Evolutionary conservation across 2,113 vertebrate genomes (phyloP).

Genomic region (Psilopogon haemacephalus): DNA sequence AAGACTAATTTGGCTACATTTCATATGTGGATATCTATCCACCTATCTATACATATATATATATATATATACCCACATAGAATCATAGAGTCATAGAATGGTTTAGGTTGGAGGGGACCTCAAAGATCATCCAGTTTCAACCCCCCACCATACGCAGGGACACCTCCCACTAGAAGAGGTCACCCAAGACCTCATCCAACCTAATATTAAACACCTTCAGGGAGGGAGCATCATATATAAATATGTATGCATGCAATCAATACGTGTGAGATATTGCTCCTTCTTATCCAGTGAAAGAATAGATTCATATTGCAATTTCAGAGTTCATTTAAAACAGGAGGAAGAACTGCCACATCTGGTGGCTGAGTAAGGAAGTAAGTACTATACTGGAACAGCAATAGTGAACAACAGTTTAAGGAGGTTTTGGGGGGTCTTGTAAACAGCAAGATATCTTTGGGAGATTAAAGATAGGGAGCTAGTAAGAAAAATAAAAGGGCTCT

Average conservation of each 20-base stretch:
- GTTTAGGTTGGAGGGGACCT: too few species aligned
- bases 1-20: not conserved
- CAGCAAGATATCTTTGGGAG: not conserved
- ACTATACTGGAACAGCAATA: not conserved
- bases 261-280: not conserved
- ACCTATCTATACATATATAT: too few species aligned
- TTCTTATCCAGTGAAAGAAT: not conserved
- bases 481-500: not conserved
- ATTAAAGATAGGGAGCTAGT: not conserved
- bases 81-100: too few species aligned
- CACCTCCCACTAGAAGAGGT: too few species aligned
- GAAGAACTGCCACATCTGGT: not conserved
- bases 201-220: too few species aligned
- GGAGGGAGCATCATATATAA: too few species aligned
- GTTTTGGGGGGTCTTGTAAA: not conserved
- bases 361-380: not conserved
- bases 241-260: not conserved
- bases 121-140: too few species aligned
- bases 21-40: not conserved
- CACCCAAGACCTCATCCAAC: too few species aligned
- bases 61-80: too few species aligned
- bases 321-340: not conserved
- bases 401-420: not conserved
- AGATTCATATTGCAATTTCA: not conserved
- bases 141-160: too few species aligned